These are phyloP conservation scores for Hypena proboscidalis DNA, from an alignment of 2,888 invertebrate species.

Conservation along the genomic window DNA sequence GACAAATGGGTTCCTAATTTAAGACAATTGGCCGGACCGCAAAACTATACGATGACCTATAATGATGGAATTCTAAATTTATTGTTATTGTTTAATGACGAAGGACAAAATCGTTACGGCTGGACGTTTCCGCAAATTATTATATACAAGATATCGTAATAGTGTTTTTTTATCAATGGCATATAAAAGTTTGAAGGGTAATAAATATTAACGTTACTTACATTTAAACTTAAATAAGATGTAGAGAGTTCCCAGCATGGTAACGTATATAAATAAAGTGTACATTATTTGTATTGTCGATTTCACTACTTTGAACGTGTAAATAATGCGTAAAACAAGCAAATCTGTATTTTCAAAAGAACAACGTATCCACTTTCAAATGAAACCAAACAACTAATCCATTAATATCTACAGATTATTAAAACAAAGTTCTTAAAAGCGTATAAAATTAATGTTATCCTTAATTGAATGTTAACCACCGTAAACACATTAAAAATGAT, in stretches of 20 bases:
- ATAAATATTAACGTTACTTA: constrained; percentile 27
- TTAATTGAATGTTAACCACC: neutral
- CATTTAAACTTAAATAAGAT: constrained; percentile 28
- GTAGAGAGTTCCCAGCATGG: constrained; percentile 19
- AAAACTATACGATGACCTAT: constrained; percentile 50
- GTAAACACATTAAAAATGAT: neutral
- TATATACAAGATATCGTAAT: neutral
- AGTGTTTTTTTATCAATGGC: neutral
- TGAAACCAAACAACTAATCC: constrained; percentile 12
- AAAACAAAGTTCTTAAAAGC: too few relatives aligned
- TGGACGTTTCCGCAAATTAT: constrained; percentile 1
- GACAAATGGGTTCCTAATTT: constrained; percentile 76
- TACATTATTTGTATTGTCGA: too few relatives aligned
- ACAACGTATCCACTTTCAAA: constrained; percentile 12
- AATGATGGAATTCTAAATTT: constrained; percentile 51
- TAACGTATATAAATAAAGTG: constrained; percentile 16
- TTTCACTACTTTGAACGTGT: constrained; percentile 12
- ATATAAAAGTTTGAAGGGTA: too few relatives aligned
- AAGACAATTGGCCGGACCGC: constrained; percentile 66
- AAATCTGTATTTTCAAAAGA: constrained; percentile 20
- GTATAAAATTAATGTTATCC: neutral
- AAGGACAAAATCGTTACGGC: constrained; percentile 15
- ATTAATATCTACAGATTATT: constrained; percentile 8
- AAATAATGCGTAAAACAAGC: constrained; percentile 22
- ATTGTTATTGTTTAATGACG: constrained; percentile 21